Evolutionary conservation across 1,140 invertebrate species (phyloP), one percentile per base, ranked within the genome.

Genomic region (Zaprionus taronus): DNA sequence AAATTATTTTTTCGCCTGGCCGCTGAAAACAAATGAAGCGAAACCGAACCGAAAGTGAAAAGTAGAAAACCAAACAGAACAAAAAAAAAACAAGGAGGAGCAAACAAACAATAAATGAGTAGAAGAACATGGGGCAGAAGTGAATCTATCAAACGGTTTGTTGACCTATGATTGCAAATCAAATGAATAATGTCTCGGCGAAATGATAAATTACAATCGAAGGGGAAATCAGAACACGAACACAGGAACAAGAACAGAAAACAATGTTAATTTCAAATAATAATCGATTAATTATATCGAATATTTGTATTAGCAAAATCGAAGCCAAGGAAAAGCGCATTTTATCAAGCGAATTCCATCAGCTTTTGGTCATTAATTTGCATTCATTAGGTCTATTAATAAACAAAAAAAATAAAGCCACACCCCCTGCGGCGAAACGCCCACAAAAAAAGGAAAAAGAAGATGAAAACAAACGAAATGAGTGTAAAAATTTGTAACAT

Each of bases 21-120:
- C 69, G 69, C 11, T 68, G 66, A 71, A 85, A 81, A 65, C 80
- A 84, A 84, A 85, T 84, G 78, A 84, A 85, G 51, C 69, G 76
- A 87, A 80, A 64, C 65, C 64, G 67, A n/a, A 68, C 36, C 72
- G 66, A 60, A 67, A 66, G 55, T 55, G 55, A 79, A 64, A 71
- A 64, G 47, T 51, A 51, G 47, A 36, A 38, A 72, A 66, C 24
- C 24, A 80, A 57, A 20, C 24, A 24, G 56, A 63, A 71, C 57
- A 51, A 28, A 60, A 72, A 15, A 38, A 63, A 65, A 36, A 38
- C 14, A 31, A 55, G 24, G 22, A 5, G 4, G 1, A 14, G 31
- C 53, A 57, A 44, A 31, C 55, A 57, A 53, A 53, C 53, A 31
- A 56, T 26, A 31, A 56, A 56, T 26, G 14, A 56, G 26, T 24